Percentiles rank a stretch among this genome's conserved stretches.
These are phyloP conservation scores for Dicaeum eximium DNA, from an alignment of 2,113 vertebrate species.

Conservation along the genomic window DNA sequence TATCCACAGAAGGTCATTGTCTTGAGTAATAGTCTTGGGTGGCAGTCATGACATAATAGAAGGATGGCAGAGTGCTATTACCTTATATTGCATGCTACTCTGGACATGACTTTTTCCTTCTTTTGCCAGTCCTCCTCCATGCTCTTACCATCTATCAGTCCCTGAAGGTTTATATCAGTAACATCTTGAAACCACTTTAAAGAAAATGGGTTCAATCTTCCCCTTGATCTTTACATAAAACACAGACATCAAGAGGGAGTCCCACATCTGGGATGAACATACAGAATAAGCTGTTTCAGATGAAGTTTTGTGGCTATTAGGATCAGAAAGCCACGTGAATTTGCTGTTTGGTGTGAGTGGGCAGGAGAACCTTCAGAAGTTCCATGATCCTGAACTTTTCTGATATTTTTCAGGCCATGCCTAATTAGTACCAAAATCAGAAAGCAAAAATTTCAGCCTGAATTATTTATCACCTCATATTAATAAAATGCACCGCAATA, in stretches of 20 bases:
- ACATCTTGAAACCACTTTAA: constrained; percentile 47
- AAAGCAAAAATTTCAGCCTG: constrained; percentile 9
- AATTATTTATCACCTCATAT: constrained; percentile 54
- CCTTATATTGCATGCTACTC: neutral
- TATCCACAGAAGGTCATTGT: neutral
- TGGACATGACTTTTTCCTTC: neutral
- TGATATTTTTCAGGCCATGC: constrained; percentile 61
- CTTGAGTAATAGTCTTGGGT: neutral
- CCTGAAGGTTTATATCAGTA: constrained; percentile 21
- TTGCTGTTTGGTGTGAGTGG: neutral
- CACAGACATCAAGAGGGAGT: constrained; percentile 40
- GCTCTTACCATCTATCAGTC: neutral
- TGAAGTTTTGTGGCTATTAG: constrained; percentile 44
- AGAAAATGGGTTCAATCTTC: constrained; percentile 39
- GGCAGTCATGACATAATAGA: neutral
- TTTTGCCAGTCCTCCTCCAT: neutral
- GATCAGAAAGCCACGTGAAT: constrained; percentile 32
- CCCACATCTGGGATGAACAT: constrained; percentile 35
- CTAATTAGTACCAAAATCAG: constrained; percentile 56
- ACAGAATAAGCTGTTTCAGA: constrained; percentile 52
- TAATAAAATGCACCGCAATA: constrained; percentile 25
- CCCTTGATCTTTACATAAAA: constrained; percentile 56
- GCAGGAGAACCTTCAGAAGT: constrained; percentile 38
- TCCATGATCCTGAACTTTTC: constrained; percentile 34
- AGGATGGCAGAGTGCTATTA: neutral